A percentile compares a stretch with the other conserved stretches of the same genome.
Evolutionary conservation across 1,140 invertebrate genomes (phyloP).

Genomic region (Tetragnatha versicolor): DNA sequence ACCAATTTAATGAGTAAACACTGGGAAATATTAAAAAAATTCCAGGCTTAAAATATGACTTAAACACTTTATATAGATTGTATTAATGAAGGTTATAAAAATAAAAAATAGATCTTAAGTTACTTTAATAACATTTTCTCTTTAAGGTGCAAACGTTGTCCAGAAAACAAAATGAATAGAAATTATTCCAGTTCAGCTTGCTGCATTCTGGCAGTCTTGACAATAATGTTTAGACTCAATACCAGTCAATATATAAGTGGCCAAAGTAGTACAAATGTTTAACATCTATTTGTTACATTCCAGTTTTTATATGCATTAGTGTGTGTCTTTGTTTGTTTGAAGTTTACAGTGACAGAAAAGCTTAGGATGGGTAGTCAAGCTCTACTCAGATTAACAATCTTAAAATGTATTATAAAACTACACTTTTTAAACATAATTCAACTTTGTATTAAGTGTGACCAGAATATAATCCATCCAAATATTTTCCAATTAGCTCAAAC

Average conservation of each 20-base stretch:
- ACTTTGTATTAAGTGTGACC: too few species aligned
- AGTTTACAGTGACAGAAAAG: too few species aligned
- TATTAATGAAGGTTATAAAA: neutral
- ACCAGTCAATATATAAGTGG: neutral
- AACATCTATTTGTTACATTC: slow-evolving; percentile 4
- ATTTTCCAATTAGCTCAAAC: too few species aligned
- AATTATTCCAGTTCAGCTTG: too few species aligned
- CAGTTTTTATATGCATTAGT: too few species aligned
- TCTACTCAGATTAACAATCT: too few species aligned
- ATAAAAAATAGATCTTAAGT: neutral
- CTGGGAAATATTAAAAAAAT: neutral
- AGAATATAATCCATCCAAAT: too few species aligned
- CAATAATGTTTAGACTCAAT: neutral
- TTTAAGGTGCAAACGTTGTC: neutral
- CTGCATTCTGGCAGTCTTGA: neutral
- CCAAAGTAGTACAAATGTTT: slow-evolving; percentile 28
- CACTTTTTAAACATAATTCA: too few species aligned
- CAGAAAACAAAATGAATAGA: neutral
- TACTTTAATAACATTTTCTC: neutral
- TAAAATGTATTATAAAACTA: too few species aligned
- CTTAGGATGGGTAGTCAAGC: too few species aligned
- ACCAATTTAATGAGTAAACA: neutral
- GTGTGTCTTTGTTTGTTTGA: too few species aligned
- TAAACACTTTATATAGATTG: neutral
- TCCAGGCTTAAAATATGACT: neutral